Conservation (phyloP, 2,888 invertebrate genomes). For the Macrophya alboannulata region DNA sequence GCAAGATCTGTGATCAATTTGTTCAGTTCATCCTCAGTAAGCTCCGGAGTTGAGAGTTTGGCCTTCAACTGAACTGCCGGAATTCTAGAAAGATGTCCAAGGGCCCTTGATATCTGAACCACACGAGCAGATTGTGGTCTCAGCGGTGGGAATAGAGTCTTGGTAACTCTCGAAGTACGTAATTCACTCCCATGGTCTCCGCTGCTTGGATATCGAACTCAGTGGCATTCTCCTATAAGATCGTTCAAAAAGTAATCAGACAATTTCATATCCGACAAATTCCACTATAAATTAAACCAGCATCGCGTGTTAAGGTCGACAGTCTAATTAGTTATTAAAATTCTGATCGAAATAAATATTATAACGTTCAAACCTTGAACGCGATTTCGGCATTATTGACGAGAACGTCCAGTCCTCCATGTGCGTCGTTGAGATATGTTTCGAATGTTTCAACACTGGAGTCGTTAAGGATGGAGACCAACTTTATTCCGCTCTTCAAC, state of each 20-base stretch:
- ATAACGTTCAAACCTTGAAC: conserved; percentile 81
- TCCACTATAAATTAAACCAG: background rate
- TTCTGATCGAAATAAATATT: too few relatives aligned
- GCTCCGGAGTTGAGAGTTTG: conserved; percentile 82
- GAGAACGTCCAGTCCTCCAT: conserved; percentile 87
- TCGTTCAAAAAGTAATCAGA: background rate
- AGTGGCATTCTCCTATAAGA: conserved; percentile 79
- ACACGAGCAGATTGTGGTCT: conserved; percentile 87
- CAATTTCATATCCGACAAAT: background rate
- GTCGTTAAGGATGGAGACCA: conserved; percentile 81
- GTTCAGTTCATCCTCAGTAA: conserved; percentile 84
- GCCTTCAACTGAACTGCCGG: conserved; percentile 82
- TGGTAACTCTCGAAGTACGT: conserved; percentile 85
- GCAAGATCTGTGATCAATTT: conserved; percentile 86
- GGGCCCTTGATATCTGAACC: conserved; percentile 88
- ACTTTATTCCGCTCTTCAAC: conserved; percentile 83
- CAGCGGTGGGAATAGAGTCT: conserved; percentile 87
- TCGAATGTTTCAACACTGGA: conserved; percentile 83
- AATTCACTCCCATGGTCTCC: conserved; percentile 87
- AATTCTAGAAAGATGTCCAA: conserved; percentile 84
- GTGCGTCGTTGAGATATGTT: conserved; percentile 83
- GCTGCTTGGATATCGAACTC: conserved; percentile 87
- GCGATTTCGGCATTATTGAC: conserved; percentile 91
- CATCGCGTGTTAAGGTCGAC: too few relatives aligned
- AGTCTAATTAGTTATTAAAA: too few relatives aligned